These are phyloP conservation scores for Nyctalus aviator DNA, from an alignment of 2,797 vertebrate species.

Conservation along the genomic window DNA sequence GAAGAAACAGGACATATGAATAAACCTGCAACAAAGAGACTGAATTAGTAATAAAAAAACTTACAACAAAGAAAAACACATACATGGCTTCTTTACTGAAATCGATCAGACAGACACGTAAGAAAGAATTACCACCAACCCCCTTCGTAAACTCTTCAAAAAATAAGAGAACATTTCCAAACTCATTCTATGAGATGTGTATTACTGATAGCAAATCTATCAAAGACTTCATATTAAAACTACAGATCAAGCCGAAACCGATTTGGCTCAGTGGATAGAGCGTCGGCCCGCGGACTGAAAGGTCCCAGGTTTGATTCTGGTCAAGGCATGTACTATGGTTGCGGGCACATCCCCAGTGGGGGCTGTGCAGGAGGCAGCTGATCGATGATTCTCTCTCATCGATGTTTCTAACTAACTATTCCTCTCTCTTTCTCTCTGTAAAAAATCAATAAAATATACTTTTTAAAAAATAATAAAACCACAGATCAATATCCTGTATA, in stretches of 20 bases:
- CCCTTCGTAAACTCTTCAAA: slow-evolving; percentile 8
- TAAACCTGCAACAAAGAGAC: neutral
- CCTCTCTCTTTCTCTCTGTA: no score
- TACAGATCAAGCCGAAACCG: neutral
- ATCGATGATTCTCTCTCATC: no score
- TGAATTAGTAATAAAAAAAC: neutral
- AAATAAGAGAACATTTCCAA: neutral
- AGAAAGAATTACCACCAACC: slow-evolving; percentile 36
- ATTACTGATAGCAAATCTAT: neutral
- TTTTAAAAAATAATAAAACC: neutral
- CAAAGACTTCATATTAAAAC: slow-evolving; percentile 22
- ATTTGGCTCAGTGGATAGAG: no score
- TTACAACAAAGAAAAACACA: slow-evolving; percentile 23
- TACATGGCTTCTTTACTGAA: neutral
- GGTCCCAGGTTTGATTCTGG: no score
- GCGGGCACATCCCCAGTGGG: no score
- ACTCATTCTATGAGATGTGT: neutral
- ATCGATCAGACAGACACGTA: neutral
- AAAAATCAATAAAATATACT: no score
- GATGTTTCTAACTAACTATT: no score
- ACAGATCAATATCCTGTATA: neutral
- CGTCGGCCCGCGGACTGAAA: no score
- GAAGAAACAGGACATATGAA: neutral
- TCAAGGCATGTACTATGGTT: no score
- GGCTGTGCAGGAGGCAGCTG: no score